phyloP scores from a whole-genome alignment of 2,797 vertebrate genomes.

The Xenopus petersii region DNA sequence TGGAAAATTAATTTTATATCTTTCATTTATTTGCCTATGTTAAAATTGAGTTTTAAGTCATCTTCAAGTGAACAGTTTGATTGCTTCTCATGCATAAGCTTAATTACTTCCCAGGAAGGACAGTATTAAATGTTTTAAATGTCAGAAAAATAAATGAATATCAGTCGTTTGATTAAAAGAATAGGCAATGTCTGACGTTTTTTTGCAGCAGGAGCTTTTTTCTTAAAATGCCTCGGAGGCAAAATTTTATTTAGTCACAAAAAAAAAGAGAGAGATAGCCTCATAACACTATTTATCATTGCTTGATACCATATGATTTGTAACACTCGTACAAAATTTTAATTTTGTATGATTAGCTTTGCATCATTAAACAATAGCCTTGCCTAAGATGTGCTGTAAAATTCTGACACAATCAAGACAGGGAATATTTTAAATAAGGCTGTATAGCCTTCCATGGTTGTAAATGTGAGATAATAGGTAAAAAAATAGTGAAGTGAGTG shows the following conservation, averaged over 20 bases:
- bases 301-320: slow-evolving; percentile 89
- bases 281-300: slow-evolving; percentile 90
- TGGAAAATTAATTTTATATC: slow-evolving; percentile 86
- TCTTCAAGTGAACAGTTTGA: slow-evolving; percentile 82
- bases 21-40: slow-evolving; percentile 88
- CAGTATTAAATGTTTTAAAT: slow-evolving; percentile 83
- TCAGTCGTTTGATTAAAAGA: slow-evolving; percentile 87
- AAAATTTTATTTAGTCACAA: slow-evolving; percentile 91
- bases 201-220: slow-evolving; percentile 78
- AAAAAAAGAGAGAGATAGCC: slow-evolving; percentile 65
- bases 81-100: slow-evolving; percentile 79
- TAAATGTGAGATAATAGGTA: slow-evolving; percentile 76
- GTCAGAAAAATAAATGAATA: slow-evolving; percentile 90
- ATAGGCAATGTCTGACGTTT: slow-evolving; percentile 81
- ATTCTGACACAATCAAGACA: slow-evolving; percentile 84
- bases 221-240: slow-evolving; percentile 84
- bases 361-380: slow-evolving; percentile 96
- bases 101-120: slow-evolving; percentile 85
- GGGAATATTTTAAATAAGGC: slow-evolving; percentile 83
- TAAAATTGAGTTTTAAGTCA: slow-evolving; percentile 86
- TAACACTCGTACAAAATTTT: slow-evolving; percentile 89
- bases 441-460: slow-evolving; percentile 73
- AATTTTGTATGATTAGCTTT: slow-evolving; percentile 99
- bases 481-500: slow-evolving; percentile 69
- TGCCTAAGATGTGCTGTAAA: slow-evolving; percentile 78